Evolutionary conservation across 2,888 invertebrate species (phyloP).

Genomic region (Eilema caniola): DNA sequence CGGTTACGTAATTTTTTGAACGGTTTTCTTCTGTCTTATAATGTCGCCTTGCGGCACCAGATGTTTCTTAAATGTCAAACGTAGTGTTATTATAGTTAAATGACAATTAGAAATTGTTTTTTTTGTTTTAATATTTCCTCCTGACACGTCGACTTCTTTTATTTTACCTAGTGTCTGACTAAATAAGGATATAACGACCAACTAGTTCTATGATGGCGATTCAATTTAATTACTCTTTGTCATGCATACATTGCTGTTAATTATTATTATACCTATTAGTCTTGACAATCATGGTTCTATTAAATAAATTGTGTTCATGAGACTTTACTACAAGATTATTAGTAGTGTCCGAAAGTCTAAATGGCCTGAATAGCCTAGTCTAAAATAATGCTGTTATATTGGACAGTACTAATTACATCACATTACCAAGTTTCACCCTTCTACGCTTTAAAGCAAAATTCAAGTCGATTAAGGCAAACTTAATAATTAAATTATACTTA

Average conservation of each 20-base stretch:
- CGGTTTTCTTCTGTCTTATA: background rate
- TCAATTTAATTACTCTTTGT: constrained; percentile 12
- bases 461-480: no score
- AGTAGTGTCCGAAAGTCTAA: background rate
- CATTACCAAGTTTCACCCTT: background rate
- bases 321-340: background rate
- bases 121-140: constrained; percentile 18
- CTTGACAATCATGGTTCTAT: background rate
- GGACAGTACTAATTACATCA: background rate
- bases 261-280: constrained; percentile 6
- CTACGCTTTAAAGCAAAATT: background rate
- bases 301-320: background rate
- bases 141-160: constrained; percentile 11
- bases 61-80: constrained; percentile 13
- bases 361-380: no score
- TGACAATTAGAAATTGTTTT: constrained; percentile 17
- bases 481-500: background rate
- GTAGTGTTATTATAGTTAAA: constrained; percentile 11
- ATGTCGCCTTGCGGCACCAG: background rate
- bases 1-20: constrained; percentile 23
- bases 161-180: constrained; percentile 13
- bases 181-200: constrained; percentile 24
- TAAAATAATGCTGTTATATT: background rate
- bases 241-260: constrained; percentile 6
- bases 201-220: constrained; percentile 17